A percentile compares a stretch with the other conserved stretches of the same genome.
These are phyloP conservation scores for Melanostigma gelatinosum DNA, from an alignment of 2,113 vertebrate genomes.

Conservation along the genomic window DNA sequence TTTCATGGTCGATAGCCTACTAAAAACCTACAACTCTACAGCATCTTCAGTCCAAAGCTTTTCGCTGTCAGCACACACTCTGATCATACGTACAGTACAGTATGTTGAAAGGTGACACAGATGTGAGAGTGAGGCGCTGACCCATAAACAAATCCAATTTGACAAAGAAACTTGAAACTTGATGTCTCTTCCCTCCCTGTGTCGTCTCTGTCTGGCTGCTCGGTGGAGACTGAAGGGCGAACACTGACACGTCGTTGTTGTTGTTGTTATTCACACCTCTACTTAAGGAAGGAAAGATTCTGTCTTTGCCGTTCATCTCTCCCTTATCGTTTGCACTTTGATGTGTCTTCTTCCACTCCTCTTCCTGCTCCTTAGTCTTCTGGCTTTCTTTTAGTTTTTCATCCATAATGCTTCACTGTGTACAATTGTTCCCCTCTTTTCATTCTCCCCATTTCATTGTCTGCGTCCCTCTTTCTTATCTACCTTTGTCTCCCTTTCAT, in stretches of 20 bases:
- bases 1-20: neutral
- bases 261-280: conserved; percentile 1
- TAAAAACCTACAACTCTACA: neutral
- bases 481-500: neutral
- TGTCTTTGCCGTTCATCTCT: conserved; percentile 20
- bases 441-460: neutral
- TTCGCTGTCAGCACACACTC: neutral
- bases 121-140: neutral
- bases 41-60: conserved; percentile 11
- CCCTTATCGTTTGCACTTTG: neutral
- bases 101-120: conserved; percentile 34
- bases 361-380: neutral
- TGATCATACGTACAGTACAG: neutral
- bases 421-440: neutral
- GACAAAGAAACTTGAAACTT: conserved; percentile 4
- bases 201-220: neutral
- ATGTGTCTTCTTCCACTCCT: conserved; percentile 15
- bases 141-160: neutral
- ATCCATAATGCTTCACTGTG: conserved; percentile 3
- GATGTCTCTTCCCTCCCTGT: neutral
- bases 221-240: conserved; percentile 26
- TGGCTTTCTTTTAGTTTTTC: conserved; percentile 35
- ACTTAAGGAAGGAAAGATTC: conserved; percentile 2
- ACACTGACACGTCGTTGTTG: neutral
- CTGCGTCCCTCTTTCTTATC: neutral